Percentiles rank a stretch among this genome's conserved stretches.
These are phyloP conservation scores for Phaethornis superciliosus DNA, from an alignment of 2,113 vertebrate species.

Conservation along the genomic window DNA sequence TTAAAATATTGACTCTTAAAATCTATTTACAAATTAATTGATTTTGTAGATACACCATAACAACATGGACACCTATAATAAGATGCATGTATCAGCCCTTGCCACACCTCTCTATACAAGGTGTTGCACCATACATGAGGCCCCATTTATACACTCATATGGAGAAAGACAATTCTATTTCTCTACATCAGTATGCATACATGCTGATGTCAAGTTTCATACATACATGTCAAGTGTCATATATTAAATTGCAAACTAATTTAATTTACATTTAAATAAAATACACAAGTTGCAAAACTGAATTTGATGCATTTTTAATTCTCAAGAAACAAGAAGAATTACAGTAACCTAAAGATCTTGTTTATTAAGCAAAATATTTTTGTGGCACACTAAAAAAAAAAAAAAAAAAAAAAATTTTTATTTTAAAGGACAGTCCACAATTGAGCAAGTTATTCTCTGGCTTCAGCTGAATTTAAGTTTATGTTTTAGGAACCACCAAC, in stretches of 20 bases:
- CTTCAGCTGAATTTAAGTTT: neutral
- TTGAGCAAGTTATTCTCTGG: neutral
- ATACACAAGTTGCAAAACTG: neutral
- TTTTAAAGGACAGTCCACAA: neutral
- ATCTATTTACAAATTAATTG: neutral
- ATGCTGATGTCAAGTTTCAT: accelerated
- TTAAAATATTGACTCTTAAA: neutral
- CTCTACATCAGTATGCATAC: neutral
- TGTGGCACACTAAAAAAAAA: neutral
- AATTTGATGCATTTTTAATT: neutral
- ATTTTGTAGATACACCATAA: neutral
- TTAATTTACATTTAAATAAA: neutral
- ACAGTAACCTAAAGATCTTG: neutral
- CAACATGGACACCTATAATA: neutral
- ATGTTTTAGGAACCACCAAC: neutral
- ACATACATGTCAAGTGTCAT: accelerated
- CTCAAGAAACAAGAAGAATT: neutral
- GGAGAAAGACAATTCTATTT: neutral
- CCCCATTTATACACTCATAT: neutral
- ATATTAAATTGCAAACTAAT: accelerated
- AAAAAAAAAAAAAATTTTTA: neutral
- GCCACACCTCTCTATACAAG: neutral
- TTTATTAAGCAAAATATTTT: neutral
- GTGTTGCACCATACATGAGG: neutral
- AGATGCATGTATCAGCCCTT: neutral